phyloP scores from a whole-genome alignment of 2,113 vertebrate genomes.

The Megaptera novaeangliae region DNA sequence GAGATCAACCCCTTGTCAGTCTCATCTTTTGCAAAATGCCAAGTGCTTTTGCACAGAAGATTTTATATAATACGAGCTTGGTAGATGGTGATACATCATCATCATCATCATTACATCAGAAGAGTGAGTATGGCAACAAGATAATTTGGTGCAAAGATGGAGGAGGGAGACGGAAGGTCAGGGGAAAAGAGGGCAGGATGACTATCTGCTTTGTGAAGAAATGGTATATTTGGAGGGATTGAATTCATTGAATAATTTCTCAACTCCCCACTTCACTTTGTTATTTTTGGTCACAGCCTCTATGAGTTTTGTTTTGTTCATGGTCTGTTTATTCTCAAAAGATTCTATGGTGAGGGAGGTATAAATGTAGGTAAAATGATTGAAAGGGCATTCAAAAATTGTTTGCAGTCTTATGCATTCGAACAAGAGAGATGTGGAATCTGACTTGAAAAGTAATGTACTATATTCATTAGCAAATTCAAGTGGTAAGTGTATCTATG shows the following conservation, averaged over 20 bases:
- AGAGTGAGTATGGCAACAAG: background rate
- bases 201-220: background rate
- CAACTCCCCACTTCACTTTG: background rate
- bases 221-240: background rate
- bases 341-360: background rate
- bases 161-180: background rate
- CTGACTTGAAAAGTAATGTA: background rate
- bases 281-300: background rate
- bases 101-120: background rate
- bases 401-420: background rate
- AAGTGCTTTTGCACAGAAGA: background rate
- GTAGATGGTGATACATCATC: background rate
- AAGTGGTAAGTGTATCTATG: fast-evolving
- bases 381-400: background rate
- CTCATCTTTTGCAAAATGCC: background rate
- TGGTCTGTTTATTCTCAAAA: background rate
- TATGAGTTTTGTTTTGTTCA: background rate
- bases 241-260: background rate
- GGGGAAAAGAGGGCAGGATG: fast-evolving
- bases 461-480: background rate
- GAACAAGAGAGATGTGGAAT: background rate
- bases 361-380: background rate
- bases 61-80: background rate
- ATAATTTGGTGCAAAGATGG: background rate
- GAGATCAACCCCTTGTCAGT: background rate